These are phyloP conservation scores for Chrysocyon brachyurus DNA, from an alignment of 2,797 vertebrate genomes.

Conservation along the genomic window DNA sequence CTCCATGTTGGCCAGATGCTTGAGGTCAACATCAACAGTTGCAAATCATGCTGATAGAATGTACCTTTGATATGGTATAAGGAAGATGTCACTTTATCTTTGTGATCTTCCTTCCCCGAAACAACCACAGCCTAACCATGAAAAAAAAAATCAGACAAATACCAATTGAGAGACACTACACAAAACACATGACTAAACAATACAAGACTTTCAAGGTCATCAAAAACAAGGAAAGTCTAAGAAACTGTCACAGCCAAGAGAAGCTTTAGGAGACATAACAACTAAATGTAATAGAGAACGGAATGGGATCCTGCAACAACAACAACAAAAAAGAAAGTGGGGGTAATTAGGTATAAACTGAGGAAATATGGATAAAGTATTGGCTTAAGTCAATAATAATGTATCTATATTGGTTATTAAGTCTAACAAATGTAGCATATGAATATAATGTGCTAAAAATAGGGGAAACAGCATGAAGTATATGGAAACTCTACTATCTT, in stretches of 20 bases:
- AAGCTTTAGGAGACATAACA: background rate
- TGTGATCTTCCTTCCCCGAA: background rate
- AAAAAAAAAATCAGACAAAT: background rate
- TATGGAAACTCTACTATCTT: background rate
- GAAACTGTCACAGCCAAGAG: background rate
- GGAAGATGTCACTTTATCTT: background rate
- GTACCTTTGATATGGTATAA: background rate
- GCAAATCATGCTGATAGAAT: background rate
- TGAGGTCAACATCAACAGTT: background rate
- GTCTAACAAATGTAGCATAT: background rate
- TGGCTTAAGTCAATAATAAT: background rate
- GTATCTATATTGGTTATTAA: background rate
- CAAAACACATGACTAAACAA: background rate
- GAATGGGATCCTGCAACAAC: background rate
- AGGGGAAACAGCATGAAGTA: background rate
- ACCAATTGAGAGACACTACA: background rate
- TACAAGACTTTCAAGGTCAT: background rate
- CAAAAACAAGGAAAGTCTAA: background rate
- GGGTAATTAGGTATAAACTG: background rate
- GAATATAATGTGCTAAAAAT: background rate
- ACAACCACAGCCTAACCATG: background rate
- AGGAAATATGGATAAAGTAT: background rate
- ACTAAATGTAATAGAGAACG: background rate
- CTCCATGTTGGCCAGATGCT: background rate
- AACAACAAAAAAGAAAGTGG: background rate